Percentiles rank a stretch among this genome's conserved stretches.
Evolutionary conservation across 2,113 vertebrate genomes (phyloP).

Genomic region (Camelus dromedarius): DNA sequence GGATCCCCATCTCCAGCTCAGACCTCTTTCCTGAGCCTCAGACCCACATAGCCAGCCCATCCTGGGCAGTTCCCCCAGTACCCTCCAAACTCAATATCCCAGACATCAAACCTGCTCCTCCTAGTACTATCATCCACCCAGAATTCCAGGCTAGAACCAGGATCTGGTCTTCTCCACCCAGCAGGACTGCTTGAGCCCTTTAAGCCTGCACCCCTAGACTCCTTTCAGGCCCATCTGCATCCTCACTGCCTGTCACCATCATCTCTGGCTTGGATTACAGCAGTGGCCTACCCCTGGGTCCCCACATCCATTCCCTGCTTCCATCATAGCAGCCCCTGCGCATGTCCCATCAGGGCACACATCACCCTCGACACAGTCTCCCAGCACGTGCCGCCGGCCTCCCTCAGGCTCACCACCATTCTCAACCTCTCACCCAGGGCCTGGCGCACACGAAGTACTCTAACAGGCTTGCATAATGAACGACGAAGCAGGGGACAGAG

Average conservation of each 20-base stretch:
- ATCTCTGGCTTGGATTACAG: not conserved
- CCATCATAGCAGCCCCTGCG: not conserved
- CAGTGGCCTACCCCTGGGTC: not conserved
- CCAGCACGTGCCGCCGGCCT: not conserved
- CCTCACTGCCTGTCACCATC: not conserved
- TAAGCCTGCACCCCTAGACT: not conserved
- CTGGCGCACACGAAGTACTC: not conserved
- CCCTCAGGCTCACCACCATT: not conserved
- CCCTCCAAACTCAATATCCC: not conserved
- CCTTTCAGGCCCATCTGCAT: not conserved
- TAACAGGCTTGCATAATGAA: not conserved
- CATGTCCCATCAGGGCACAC: too few species aligned
- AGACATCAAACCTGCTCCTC: not conserved
- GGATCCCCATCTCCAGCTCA: not conserved
- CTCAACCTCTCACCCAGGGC: not conserved
- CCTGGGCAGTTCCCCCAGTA: not conserved
- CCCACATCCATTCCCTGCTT: not conserved
- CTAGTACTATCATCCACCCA: fast-evolving
- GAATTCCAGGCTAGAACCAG: not conserved
- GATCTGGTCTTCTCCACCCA: not conserved
- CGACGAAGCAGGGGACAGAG: not conserved
- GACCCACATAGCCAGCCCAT: not conserved
- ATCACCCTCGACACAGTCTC: not conserved
- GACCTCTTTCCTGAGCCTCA: not conserved
- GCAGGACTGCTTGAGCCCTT: not conserved